Conservation (phyloP, 2,797 vertebrate species). For the Anas capensis region DNA sequence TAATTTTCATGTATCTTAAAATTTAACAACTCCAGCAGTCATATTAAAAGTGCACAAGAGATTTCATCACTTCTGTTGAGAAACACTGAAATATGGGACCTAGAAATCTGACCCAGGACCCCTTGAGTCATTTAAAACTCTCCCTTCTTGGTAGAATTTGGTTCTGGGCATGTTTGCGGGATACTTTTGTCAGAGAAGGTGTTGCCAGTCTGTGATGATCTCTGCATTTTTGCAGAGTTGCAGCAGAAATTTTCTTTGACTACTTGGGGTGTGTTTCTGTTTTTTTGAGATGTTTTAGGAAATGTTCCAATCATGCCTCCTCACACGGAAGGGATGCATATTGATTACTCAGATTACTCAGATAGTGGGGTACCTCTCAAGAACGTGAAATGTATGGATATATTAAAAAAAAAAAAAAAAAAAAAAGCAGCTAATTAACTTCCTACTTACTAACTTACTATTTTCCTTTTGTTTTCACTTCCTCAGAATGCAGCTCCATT, state of each 20-base stretch:
- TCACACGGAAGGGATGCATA: not conserved
- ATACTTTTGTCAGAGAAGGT: not conserved
- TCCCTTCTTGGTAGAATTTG: not conserved
- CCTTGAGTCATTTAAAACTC: not conserved
- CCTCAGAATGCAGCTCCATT: not conserved
- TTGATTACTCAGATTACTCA: not conserved
- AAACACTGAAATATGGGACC: not conserved
- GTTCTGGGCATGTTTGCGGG: not conserved
- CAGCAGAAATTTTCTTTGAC: not conserved
- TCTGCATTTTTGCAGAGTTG: not conserved
- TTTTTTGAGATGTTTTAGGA: not conserved
- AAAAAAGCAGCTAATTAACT: not conserved
- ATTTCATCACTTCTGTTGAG: not conserved
- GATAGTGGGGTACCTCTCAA: not conserved
- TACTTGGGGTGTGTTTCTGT: not conserved
- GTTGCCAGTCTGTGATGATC: not conserved
- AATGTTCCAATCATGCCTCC: not conserved
- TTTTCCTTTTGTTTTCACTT: not conserved
- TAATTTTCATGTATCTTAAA: not conserved
- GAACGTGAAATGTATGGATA: not conserved
- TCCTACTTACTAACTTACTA: accelerated
- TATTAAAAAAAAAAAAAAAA: not conserved
- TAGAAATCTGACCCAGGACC: not conserved
- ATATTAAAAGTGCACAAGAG: not conserved
- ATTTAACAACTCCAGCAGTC: not conserved